phyloP scores from a whole-genome alignment of 2,888 invertebrate species.

The Priocnemis perturbator region DNA sequence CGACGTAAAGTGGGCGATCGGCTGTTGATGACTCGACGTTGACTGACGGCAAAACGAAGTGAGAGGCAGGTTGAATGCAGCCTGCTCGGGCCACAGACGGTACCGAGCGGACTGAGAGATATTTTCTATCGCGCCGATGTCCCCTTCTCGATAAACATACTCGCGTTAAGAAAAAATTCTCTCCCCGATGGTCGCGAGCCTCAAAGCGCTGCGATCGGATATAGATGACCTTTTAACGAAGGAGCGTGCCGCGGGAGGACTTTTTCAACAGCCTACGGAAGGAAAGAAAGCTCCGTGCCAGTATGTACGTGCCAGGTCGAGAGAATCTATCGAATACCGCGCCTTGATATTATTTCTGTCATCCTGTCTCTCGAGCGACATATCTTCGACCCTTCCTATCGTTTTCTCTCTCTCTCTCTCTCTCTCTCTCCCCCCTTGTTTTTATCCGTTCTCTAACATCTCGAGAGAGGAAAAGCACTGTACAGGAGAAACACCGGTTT shows the following conservation, averaged over 20 bases:
- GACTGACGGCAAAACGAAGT: too few species aligned
- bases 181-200: too few species aligned
- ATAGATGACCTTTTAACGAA: too few species aligned
- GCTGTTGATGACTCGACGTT: too few species aligned
- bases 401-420: slow-evolving; percentile 5
- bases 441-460: not conserved
- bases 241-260: too few species aligned
- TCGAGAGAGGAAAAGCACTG: not conserved
- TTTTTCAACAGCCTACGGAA: too few species aligned
- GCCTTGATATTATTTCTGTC: slow-evolving; percentile 11
- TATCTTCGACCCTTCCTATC: slow-evolving; percentile 4
- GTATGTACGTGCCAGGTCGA: slow-evolving; percentile 6
- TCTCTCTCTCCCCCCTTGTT: slow-evolving; percentile 1
- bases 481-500: slow-evolving; percentile 4
- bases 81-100: too few species aligned
- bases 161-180: too few species aligned
- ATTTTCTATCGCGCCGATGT: not conserved
- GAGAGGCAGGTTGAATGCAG: too few species aligned
- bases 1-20: too few species aligned
- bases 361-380: not conserved
- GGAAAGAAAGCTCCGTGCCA: not conserved
- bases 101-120: not conserved
- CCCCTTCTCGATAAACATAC: too few species aligned
- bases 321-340: slow-evolving; percentile 21
- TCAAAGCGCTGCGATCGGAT: too few species aligned